Base-by-base conservation (phyloP, 2,888 invertebrate genomes). In the Callyntrura guangdongensis region DNA sequence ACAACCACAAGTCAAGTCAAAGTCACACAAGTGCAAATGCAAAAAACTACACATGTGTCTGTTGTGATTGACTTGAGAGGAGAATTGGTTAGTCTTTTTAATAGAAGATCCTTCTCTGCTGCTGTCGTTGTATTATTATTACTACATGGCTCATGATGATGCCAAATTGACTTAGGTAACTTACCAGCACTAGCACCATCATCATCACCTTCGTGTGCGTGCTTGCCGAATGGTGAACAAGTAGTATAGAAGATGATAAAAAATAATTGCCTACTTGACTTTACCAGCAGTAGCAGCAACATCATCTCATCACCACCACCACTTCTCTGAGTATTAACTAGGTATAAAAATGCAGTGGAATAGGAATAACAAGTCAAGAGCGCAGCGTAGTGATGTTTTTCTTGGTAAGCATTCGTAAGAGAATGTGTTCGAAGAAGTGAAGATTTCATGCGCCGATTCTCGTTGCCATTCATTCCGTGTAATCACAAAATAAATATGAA, bases 1-100 rank as follows among this genome's bases (percentile, higher is more conserved):
- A 56, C 77, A 22, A 25, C 25, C 79, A 22, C 59, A 79, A 79
- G 25, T 77, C 22, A 74, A 74, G 25, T 77, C 79, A 79, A 79
- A 79, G 79, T 79, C 79, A 79, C 79, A 59, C 79, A 79, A 79
- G 56, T 79, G 56, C 79, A 79, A 53, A 53, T 77, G 53, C 77
- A 79, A 79, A 53, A 36, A 27, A 45, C 8, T 2, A 6, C 27
- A 9, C 49, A 5, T 36, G 53, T n/a, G 14, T 27, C 56, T 77
- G 49, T 69, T 47, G 47, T 17, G 14, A n/a, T 74, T 20, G 47
- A 6, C 36, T 36, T 36, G 49, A 74, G 47, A 8, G 12, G 22
- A 53, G 53, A 53, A 11, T 53, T 11, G 53, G n/a, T 53, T 14
- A 14, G 53, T 2, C 53, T 2, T 14, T 14, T 14, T 14, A 53